Evolutionary conservation across 2,888 invertebrate species (phyloP).

Genomic region (Callyntrura sp.): DNA sequence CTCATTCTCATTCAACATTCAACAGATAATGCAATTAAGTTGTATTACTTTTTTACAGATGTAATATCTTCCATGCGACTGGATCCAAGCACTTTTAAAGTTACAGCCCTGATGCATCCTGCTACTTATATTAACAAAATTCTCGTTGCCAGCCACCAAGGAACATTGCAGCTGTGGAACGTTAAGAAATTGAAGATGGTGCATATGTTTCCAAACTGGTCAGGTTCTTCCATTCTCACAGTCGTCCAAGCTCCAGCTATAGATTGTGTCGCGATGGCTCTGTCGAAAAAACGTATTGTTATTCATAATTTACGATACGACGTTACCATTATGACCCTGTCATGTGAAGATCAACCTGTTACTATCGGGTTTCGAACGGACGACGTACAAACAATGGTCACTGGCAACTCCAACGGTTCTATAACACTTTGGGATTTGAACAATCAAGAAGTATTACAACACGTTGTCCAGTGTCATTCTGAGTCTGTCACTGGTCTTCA

Average conservation of each 20-base stretch:
- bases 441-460: constrained; percentile 90
- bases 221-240: constrained; percentile 40
- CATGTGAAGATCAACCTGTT: constrained; percentile 96
- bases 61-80: constrained; percentile 85
- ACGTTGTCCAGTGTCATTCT: constrained; percentile 92
- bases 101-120: constrained; percentile 95
- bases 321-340: constrained; percentile 92
- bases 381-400: constrained; percentile 93
- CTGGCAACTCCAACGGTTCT: constrained; percentile 93
- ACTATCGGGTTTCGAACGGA: constrained; percentile 95
- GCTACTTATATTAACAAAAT: constrained; percentile 98
- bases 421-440: constrained; percentile 97
- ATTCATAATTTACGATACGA: constrained; percentile 95
- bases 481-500: constrained; percentile 91
- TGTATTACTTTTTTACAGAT: constrained; percentile 84
- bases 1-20: too few relatives aligned
- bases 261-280: constrained; percentile 96
- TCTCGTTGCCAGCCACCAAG: constrained; percentile 94
- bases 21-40: too few relatives aligned
- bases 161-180: constrained; percentile 95
- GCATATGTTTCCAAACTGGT: constrained; percentile 89
- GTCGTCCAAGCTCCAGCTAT: constrained; percentile 91
- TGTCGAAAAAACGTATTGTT: constrained; percentile 92
- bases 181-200: constrained; percentile 91
- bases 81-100: constrained; percentile 89